Base-by-base conservation (phyloP, 2,113 vertebrate genomes). In the Acanthisitta chloris region DNA sequence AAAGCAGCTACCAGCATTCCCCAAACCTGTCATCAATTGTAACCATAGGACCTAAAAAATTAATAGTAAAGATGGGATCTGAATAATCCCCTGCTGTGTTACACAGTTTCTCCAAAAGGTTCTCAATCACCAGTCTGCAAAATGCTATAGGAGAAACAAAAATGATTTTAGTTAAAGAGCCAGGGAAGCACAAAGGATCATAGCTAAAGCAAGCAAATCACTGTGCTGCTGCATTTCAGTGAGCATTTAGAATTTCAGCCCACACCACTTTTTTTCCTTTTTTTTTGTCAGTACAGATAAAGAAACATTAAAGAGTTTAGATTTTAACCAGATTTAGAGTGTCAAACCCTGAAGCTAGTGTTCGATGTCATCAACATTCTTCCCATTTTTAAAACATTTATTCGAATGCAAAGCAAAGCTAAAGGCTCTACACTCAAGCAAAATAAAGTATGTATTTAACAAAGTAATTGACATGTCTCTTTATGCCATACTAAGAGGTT, bases 281-380 rank as follows among this genome's bases (percentile, higher is more conserved):
- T 51, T 87, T 91, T 61, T 84, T 36, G 49, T 65, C 86, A 45
- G 31, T 58, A 87, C 33, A 77, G 62, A 92, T 73, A 87, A 91
- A 89, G 70, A 91, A 82, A 80, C n/a, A 59, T 78, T 90, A 86
- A 82, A 79, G 67, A 78, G 33, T 86, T 88, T 67, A 83, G 82
- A 93, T 86, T 88, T 93, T 80, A 95, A 67, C 51, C 81, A 93
- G 71, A 92, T 85, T 87, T 85, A 77, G 31, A 36, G 67, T 88
- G 59, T 88, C 90, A 87, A 36, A 95, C 46, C 79, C 88, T n/a
- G 36, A 28, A 94, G 67, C 58, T 77, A 81, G 38, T 33, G 79
- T 91, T 95, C 74, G 24, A 38, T 73, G 58, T 80, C 67, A 87
- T 88, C 74, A 93, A 70, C 18, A 40, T 51, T 90, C 49, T 94